Percentiles rank a stretch among this genome's conserved stretches.
Conservation (phyloP, 2,113 vertebrate species). For the Odocoileus virginianus region DNA sequence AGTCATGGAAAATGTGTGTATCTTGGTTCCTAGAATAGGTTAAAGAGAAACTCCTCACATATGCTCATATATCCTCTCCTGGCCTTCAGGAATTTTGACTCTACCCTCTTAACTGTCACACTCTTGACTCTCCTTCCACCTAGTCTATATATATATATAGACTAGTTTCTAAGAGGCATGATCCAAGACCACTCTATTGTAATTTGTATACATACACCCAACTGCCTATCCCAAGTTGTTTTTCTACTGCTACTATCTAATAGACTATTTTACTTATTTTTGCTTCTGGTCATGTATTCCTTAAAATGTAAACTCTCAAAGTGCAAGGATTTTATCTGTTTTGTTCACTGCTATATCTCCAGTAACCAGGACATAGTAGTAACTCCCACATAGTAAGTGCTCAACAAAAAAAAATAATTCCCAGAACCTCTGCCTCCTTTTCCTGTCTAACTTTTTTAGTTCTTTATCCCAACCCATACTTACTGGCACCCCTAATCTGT, state of each 20-base stretch:
- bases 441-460: background rate
- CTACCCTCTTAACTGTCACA: background rate
- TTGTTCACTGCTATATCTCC: background rate
- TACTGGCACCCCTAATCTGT: background rate
- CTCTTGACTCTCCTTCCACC: background rate
- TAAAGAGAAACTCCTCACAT: background rate
- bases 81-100: background rate
- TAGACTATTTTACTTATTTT: background rate
- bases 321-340: background rate
- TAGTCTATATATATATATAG: background rate
- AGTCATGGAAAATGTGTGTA: background rate
- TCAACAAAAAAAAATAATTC: background rate
- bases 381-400: background rate
- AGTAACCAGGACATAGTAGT: background rate
- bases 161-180: background rate
- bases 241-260: background rate
- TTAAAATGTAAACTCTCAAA: background rate
- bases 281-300: background rate
- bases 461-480: background rate
- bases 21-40: background rate
- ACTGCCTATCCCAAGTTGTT: background rate
- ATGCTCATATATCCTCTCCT: background rate
- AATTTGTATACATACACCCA: background rate
- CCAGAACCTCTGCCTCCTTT: background rate
- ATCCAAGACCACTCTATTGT: background rate